Evolutionary conservation across 2,797 vertebrate species (phyloP).

Genomic region (Hyperoplus immaculatus): DNA sequence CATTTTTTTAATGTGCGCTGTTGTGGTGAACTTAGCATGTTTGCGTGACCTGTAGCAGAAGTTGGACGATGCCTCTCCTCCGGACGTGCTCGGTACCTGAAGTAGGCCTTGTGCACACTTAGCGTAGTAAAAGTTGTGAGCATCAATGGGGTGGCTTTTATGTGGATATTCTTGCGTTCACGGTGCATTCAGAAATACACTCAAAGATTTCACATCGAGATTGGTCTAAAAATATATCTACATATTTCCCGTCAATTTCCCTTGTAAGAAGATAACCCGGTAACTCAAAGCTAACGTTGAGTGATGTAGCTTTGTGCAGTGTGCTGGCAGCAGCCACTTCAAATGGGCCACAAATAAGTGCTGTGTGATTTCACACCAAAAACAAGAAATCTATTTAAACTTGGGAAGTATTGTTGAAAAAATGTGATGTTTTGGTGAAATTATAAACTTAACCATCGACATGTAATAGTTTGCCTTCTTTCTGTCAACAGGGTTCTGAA

Average conservation of each 20-base stretch:
- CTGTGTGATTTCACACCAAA: not conserved
- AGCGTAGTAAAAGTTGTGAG: constrained; percentile 74
- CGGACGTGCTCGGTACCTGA: constrained; percentile 78
- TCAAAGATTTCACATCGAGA: not conserved
- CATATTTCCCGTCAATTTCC: not conserved
- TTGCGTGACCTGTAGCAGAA: constrained; percentile 81
- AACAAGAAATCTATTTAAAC: not conserved
- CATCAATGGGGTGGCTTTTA: constrained; percentile 39
- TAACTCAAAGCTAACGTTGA: constrained; percentile 57
- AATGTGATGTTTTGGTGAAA: not conserved
- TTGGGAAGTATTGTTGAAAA: not conserved
- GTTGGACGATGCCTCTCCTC: constrained; percentile 76
- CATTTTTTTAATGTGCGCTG: constrained; percentile 19
- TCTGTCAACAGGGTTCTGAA: constrained; percentile 71
- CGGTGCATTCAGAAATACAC: not conserved
- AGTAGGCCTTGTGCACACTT: constrained; percentile 80
- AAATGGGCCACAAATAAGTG: constrained; percentile 57
- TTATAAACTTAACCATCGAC: not conserved
- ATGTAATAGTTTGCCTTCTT: constrained; percentile 12
- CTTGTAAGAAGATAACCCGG: constrained; percentile 4
- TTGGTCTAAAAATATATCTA: not conserved
- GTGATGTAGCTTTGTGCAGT: constrained; percentile 69
- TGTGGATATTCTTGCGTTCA: constrained; percentile 1
- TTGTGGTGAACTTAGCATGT: constrained; percentile 62
- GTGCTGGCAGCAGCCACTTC: constrained; percentile 59